These are phyloP conservation scores for Sceloporus tristichus DNA, from an alignment of 2,113 vertebrate species.

Conservation along the genomic window DNA sequence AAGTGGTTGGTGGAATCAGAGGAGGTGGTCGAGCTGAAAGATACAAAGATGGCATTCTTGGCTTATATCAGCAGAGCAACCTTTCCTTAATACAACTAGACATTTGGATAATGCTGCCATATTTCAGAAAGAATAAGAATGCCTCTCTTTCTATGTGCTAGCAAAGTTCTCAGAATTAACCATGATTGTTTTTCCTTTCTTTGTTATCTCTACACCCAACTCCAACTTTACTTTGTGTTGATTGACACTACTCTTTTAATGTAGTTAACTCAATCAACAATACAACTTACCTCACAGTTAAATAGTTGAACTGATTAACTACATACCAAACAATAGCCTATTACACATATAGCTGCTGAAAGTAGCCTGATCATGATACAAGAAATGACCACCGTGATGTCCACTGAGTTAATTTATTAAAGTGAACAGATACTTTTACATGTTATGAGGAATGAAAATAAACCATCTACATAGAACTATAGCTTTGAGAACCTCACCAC, in stretches of 20 bases:
- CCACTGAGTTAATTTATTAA: not conserved
- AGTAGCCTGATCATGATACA: not conserved
- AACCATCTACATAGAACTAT: not conserved
- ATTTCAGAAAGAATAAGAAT: not conserved
- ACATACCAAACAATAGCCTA: not conserved
- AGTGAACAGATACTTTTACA: not conserved
- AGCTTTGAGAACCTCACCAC: not conserved
- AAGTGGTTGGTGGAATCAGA: slow-evolving; percentile 87
- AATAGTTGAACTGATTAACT: not conserved
- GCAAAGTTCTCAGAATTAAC: not conserved
- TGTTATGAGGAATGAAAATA: too few relatives aligned
- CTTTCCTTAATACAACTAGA: not conserved
- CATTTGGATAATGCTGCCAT: not conserved
- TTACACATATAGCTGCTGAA: not conserved
- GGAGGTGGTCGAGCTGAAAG: slow-evolving; percentile 85
- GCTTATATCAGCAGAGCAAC: not conserved
- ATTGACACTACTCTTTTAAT: not conserved
- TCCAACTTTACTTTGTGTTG: not conserved
- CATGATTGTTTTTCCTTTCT: not conserved
- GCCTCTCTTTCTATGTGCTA: not conserved
- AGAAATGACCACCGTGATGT: not conserved
- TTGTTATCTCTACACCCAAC: not conserved
- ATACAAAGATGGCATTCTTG: not conserved
- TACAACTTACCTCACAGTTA: not conserved
- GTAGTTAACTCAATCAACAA: not conserved